Evolutionary conservation across 2,888 invertebrate genomes (phyloP), one percentile per base, ranked within the genome.

Genomic region (Parascotia fuliginaria): DNA sequence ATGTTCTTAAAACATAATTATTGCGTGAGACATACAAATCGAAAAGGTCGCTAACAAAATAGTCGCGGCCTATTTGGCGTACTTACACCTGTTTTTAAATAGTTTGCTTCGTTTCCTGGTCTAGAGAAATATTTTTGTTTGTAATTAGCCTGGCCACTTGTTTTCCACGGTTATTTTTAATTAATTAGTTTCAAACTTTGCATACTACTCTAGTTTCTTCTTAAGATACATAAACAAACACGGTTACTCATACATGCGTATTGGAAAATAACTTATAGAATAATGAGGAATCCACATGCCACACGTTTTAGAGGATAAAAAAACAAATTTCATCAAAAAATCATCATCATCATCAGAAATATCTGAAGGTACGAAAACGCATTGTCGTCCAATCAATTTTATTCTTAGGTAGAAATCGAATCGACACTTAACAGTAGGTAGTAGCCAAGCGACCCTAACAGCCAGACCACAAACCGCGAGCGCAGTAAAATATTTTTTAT

Each of bases 1-100:
- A 58, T 45, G 63, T 59, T 61, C 47, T 54, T 66, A 56, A 58
- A 66, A 52, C 38, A 53, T 64, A 38, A 41, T 41, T 53, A 44
- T 45, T 55, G 46, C 16, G 45, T 65, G 47, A 52, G 46, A 53
- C 46, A 43, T 41, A n/a, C n/a, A 42, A 22, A 37, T 40, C 32
- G 37, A 45, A 56, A 55, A 51, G 52, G 39, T 51, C 13, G 34
- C 38, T 16, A 27, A 13, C 14, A 14, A 24, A 27, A 34, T 42
- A 36, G 16, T 1, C 16, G 32, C 38, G 32, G 55, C 56, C 55
- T 63, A 60, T 55, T 66, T 59, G 39, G 32, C 46, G 33, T 42
- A 9, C 34, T 44, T 49, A 42, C 44, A 48, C 42, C 33, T 61
- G 38, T 52, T 52, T 48, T 47, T 39, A 36, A 51, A 22, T 28